A percentile compares a stretch with the other conserved stretches of the same genome.
Evolutionary conservation across 2,888 invertebrate genomes (phyloP).

Genomic region (Neocrepidodera transversa): DNA sequence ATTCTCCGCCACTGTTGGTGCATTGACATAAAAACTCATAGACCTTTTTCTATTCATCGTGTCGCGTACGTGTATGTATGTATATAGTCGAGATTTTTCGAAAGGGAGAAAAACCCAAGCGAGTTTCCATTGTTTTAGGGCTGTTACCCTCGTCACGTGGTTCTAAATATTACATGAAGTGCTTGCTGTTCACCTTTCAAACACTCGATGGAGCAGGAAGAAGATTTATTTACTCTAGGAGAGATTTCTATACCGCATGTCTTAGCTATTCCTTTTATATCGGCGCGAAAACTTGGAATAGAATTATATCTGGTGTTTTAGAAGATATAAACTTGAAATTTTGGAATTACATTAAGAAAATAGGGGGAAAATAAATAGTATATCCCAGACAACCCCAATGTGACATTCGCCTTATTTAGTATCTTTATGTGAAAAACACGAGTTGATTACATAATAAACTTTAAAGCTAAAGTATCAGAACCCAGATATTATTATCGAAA

Average conservation of each 20-base stretch:
- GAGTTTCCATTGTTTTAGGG: conserved; percentile 37
- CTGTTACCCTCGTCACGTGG: conserved; percentile 29
- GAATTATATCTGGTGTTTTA: too few relatives aligned
- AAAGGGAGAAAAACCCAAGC: conserved; percentile 32
- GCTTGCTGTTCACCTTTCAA: not conserved
- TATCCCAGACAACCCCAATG: too few relatives aligned
- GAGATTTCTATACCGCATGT: not conserved
- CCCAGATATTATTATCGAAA: too few relatives aligned
- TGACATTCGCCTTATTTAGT: too few relatives aligned
- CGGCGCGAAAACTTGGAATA: too few relatives aligned
- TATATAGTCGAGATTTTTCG: conserved; percentile 15
- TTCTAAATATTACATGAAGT: conserved; percentile 16
- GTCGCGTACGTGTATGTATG: conserved; percentile 19
- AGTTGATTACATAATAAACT: too few relatives aligned
- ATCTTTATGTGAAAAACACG: too few relatives aligned
- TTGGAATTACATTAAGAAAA: too few relatives aligned
- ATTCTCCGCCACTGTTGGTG: not conserved
- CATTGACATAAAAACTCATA: conserved; percentile 28
- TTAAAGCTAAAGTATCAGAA: too few relatives aligned
- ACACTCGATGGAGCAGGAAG: not conserved
- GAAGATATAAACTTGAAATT: too few relatives aligned
- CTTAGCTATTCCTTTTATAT: too few relatives aligned
- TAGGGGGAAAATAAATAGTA: too few relatives aligned
- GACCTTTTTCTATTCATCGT: conserved; percentile 26
- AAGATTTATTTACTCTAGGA: not conserved